phyloP scores from a whole-genome alignment of 2,113 vertebrate species.

The Alosa alosa region DNA sequence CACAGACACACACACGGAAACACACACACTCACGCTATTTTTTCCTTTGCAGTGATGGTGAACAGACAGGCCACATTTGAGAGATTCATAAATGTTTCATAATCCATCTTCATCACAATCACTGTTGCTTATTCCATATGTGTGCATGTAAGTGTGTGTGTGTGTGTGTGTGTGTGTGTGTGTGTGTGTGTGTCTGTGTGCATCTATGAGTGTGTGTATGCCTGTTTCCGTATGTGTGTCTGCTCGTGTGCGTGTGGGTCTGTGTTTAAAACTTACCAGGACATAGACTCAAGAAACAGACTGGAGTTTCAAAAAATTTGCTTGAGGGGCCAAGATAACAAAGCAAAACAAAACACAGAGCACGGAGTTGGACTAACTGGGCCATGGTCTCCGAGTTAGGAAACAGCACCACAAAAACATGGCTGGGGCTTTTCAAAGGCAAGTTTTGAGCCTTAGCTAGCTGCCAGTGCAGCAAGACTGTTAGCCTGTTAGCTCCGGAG shows the following conservation, averaged over 20 bases:
- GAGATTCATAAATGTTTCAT: slow-evolving; percentile 22
- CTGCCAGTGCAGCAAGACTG: background rate
- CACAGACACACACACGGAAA: background rate
- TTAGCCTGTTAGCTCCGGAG: background rate
- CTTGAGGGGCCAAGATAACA: background rate
- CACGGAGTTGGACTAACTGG: slow-evolving; percentile 44
- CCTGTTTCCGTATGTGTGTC: background rate
- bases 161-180: background rate
- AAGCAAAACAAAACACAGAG: background rate
- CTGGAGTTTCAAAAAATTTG: background rate
- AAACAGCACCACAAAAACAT: background rate
- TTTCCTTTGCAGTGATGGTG: slow-evolving; percentile 7
- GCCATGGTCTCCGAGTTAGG: background rate
- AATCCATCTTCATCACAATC: slow-evolving; percentile 32
- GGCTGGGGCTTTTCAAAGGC: background rate
- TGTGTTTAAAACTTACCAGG: slow-evolving; percentile 6
- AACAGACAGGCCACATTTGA: slow-evolving; percentile 14
- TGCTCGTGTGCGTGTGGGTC: background rate
- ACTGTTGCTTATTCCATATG: slow-evolving; percentile 38
- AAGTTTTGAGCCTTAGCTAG: background rate
- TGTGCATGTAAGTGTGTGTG: slow-evolving; percentile 1
- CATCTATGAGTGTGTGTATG: background rate
- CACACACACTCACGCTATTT: background rate
- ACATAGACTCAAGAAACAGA: slow-evolving; percentile 18
- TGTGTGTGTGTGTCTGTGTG: background rate